A percentile compares a stretch with the other conserved stretches of the same genome.
These are phyloP conservation scores for Drosophila kepulauana DNA, from an alignment of 1,140 invertebrate species.

Conservation along the genomic window DNA sequence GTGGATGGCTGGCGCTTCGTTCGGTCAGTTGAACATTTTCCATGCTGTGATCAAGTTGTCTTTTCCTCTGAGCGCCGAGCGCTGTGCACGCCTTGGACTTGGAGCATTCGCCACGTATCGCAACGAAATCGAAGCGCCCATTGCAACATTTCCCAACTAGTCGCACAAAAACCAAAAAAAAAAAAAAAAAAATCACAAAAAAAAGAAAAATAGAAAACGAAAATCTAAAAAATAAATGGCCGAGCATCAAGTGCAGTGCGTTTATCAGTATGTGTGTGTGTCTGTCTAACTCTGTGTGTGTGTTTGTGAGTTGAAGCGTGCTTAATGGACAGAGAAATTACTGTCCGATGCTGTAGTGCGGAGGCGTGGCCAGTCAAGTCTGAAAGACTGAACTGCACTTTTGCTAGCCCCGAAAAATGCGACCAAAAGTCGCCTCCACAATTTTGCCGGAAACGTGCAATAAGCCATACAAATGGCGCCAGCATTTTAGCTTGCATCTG, in stretches of 20 bases:
- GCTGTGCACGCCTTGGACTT: slow-evolving; percentile 80
- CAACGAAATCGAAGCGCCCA: slow-evolving; percentile 56
- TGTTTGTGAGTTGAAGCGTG: slow-evolving; percentile 42
- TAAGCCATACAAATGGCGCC: slow-evolving; percentile 40
- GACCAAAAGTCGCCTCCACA: slow-evolving; percentile 26
- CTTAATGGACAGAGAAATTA: slow-evolving; percentile 65
- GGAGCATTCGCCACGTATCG: slow-evolving; percentile 65
- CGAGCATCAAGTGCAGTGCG: slow-evolving; percentile 58
- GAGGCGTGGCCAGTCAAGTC: slow-evolving; percentile 60
- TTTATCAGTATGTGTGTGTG: slow-evolving; percentile 28
- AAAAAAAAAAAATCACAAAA: slow-evolving; percentile 7
- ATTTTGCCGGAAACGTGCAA: slow-evolving; percentile 27
- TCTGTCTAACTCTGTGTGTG: slow-evolving; percentile 21
- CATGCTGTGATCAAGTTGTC: slow-evolving; percentile 83
- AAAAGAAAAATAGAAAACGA: background rate
- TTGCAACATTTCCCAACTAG: slow-evolving; percentile 26
- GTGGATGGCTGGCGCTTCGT: slow-evolving; percentile 57
- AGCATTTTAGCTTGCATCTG: slow-evolving; percentile 4
- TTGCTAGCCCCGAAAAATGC: slow-evolving; percentile 29
- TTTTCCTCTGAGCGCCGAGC: slow-evolving; percentile 82
- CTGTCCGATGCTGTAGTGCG: slow-evolving; percentile 23
- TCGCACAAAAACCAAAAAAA: slow-evolving; percentile 5
- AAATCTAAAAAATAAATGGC: slow-evolving; percentile 41
- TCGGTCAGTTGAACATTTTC: slow-evolving; percentile 82
- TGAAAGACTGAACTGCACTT: slow-evolving; percentile 36